phyloP scores from a whole-genome alignment of 2,113 vertebrate genomes.

The Menura novaehollandiae region DNA sequence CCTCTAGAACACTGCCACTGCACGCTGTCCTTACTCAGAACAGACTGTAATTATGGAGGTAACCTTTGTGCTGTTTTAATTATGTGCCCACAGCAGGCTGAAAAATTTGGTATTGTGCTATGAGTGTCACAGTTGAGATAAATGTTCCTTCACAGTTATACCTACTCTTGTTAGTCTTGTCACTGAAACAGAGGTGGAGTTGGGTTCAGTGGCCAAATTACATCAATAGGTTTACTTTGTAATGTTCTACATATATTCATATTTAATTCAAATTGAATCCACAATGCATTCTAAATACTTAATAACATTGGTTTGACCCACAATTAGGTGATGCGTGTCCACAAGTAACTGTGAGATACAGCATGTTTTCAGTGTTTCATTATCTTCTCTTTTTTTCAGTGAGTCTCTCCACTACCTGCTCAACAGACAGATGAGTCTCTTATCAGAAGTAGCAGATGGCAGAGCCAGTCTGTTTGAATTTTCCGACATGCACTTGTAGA shows the following conservation, averaged over 20 bases:
- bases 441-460: constrained; percentile 79
- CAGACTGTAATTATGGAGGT: neutral
- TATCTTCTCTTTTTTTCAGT: constrained; percentile 50
- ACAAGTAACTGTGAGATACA: constrained; percentile 45
- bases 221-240: neutral
- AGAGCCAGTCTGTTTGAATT: constrained; percentile 68
- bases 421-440: constrained; percentile 73
- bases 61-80: neutral
- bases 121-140: neutral
- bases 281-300: constrained; percentile 29
- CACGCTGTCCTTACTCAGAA: neutral
- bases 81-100: neutral
- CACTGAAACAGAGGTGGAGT: constrained; percentile 45
- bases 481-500: constrained; percentile 59
- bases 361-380: constrained; percentile 46
- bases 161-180: constrained; percentile 27
- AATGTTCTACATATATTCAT: constrained; percentile 22
- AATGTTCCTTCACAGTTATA: neutral
- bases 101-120: neutral
- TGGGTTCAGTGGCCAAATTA: constrained; percentile 55
- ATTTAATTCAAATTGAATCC: constrained; percentile 44
- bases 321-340: constrained; percentile 63
- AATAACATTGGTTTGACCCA: constrained; percentile 62
- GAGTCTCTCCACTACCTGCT: constrained; percentile 57
- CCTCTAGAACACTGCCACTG: neutral